phyloP scores from a whole-genome alignment of 2,113 vertebrate species.

The Mungos mungo region DNA sequence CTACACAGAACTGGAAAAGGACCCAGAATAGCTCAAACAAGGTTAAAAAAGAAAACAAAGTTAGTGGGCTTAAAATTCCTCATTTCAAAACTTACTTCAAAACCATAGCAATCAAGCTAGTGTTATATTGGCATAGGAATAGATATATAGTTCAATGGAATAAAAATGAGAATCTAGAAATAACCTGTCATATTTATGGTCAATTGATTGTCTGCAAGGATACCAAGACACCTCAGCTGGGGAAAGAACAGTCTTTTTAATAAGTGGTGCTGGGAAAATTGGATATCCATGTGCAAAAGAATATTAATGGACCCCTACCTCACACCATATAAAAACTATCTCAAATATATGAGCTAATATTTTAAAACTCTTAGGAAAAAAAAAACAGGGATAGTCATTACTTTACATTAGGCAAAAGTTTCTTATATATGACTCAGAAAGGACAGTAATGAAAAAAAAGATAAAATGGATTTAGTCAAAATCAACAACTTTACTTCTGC shows the following conservation, averaged over 20 bases:
- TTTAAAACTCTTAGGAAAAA: not conserved
- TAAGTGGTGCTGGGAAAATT: not conserved
- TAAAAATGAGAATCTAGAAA: not conserved
- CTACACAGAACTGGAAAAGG: not conserved
- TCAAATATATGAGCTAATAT: not conserved
- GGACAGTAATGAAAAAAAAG: not conserved
- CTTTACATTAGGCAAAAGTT: not conserved
- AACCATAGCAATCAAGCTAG: not conserved
- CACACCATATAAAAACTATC: not conserved
- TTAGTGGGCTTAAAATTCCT: not conserved
- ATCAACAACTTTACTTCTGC: not conserved
- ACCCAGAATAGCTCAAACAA: not conserved
- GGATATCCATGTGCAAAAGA: not conserved
- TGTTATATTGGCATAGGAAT: not conserved
- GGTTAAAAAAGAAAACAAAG: not conserved
- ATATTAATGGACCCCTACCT: not conserved
- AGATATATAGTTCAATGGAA: not conserved
- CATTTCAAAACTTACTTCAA: constrained; percentile 24
- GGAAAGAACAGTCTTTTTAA: not conserved
- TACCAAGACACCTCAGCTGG: not conserved
- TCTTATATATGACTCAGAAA: not conserved
- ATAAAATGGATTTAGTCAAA: not conserved
- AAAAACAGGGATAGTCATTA: not conserved
- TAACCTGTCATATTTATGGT: not conserved
- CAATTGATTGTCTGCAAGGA: not conserved